These are phyloP conservation scores for Poliocrania exsul DNA, from an alignment of 2,797 vertebrate genomes.

Conservation along the genomic window DNA sequence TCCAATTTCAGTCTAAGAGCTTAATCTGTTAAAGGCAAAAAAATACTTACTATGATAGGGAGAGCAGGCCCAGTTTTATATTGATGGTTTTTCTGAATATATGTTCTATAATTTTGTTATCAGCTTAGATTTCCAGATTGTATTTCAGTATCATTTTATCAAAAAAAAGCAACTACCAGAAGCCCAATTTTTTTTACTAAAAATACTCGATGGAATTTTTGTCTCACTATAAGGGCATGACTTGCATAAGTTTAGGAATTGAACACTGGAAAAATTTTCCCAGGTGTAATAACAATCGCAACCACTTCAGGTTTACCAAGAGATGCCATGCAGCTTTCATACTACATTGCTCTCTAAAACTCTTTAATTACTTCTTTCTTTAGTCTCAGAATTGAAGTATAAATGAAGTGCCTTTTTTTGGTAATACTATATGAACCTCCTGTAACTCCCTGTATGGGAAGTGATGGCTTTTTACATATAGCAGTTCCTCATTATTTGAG, in stretches of 20 bases:
- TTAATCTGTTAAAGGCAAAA: not conserved
- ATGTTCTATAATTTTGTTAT: not conserved
- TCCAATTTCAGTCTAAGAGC: not conserved
- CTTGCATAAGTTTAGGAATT: not conserved
- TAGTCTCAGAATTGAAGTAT: not conserved
- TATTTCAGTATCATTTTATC: not conserved
- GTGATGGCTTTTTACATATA: not conserved
- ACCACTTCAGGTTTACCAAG: not conserved
- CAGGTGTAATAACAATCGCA: not conserved
- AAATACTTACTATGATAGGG: not conserved
- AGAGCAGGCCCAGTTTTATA: not conserved
- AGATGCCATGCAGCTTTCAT: not conserved
- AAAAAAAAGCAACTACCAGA: not conserved
- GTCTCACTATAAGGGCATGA: not conserved
- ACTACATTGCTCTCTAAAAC: not conserved
- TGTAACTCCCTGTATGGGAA: not conserved
- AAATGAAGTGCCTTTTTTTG: not conserved
- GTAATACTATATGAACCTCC: not conserved
- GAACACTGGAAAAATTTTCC: not conserved
- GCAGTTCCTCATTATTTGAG: not conserved
- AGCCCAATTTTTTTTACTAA: not conserved
- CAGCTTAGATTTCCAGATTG: not conserved
- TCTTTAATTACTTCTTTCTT: not conserved
- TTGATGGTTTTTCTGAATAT: not conserved
- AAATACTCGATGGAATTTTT: not conserved